phyloP scores from a whole-genome alignment of 2,888 invertebrate species.

The Glyphotaelius pellucidus region DNA sequence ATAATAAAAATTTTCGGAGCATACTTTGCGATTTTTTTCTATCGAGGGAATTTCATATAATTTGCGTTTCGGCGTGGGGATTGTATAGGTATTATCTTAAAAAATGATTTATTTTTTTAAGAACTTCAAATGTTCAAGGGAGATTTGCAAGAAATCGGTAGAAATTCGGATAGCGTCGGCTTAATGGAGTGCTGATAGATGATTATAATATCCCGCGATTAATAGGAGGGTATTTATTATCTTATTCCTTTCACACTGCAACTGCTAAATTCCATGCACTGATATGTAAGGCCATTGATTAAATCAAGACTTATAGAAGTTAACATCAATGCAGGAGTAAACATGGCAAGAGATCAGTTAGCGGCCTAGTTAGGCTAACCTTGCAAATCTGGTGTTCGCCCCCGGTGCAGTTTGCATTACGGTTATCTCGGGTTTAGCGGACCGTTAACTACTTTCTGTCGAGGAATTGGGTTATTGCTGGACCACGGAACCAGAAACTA shows the following conservation, averaged over 20 bases:
- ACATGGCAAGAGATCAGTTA: not conserved
- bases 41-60: too few species aligned
- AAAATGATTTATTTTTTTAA: too few species aligned
- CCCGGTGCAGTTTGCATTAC: not conserved
- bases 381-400: conserved; percentile 20
- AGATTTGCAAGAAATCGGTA: too few species aligned
- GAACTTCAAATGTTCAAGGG: too few species aligned
- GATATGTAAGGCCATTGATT: not conserved
- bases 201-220: too few species aligned
- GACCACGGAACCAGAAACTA: not conserved
- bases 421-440: conserved; percentile 47
- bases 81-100: too few species aligned
- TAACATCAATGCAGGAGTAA: not conserved
- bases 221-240: conserved; percentile 53
- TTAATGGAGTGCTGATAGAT: too few species aligned
- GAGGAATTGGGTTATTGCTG: conserved; percentile 35
- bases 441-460: conserved; percentile 27
- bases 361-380: not conserved
- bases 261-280: not conserved
- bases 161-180: too few species aligned
- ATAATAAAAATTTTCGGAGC: too few species aligned
- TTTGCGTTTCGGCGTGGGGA: too few species aligned
- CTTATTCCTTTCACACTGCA: not conserved
- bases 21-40: too few species aligned
- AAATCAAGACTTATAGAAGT: not conserved